Evolutionary conservation across 2,113 vertebrate genomes (phyloP), one percentile per base, ranked within the genome.

Genomic region (Malurus elegans): DNA sequence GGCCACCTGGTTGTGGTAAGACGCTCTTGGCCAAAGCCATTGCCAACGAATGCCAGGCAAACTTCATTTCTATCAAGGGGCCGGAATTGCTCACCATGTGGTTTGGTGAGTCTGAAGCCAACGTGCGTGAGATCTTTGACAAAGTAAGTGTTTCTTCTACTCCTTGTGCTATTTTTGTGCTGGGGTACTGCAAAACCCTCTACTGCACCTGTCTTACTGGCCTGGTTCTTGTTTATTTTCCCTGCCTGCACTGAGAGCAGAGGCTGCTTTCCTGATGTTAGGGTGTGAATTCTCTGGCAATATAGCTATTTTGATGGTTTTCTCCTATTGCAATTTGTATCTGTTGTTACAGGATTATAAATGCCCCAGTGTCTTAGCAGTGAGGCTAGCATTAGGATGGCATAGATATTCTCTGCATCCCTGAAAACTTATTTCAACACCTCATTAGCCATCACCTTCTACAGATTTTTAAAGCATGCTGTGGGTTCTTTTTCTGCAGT

Each of bases 41-140:
- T 92, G 99, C 99, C 82, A 99, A 99, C 0, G 99, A 99, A 95
- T 99, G 99, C 97, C 99, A 99, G 98, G 99, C 99, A 91, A 99
- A 99, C 92, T 99, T 99, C 98, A 99, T 99, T 97, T 99, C 99
- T 80, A 99, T 99, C 96, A 99, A 99, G 97, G 99, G 99, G 75
- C 99, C 99, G 0, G 99, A 99, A 81, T 97, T 99, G 91, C 99
- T 99, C 79, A 99, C 99, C 48, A 99, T 99, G 99, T 99, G 99
- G 99, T 99, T 99, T 97, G 99, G 99, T 60, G 99, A 99, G 94
- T 99, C 99, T 54, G 99, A 99, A 97, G 99, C 99, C 82, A 99
- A 99, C 3, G 99, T 99, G 96, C 98, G 99, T 4, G 99, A 99
- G 98, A 99, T 99, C 96, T 99, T 99, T 91, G 99, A 99, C 97